Base-by-base conservation (phyloP, 2,797 vertebrate genomes). In the Gadopsis bispinosus region DNA sequence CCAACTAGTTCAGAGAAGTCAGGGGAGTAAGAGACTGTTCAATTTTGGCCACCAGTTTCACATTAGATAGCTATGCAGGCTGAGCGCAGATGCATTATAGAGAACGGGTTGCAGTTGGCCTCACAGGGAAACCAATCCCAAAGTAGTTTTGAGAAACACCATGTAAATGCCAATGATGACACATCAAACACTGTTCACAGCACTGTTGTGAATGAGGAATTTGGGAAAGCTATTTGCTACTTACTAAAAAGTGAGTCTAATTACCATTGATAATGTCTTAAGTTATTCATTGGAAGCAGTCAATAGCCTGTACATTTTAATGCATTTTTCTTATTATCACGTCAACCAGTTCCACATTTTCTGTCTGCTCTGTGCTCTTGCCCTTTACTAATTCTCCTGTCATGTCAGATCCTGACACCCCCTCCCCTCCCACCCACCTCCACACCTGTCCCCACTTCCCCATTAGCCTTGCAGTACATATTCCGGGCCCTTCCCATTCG, bases 1-100 rank as follows among this genome's bases (percentile, higher is more conserved):
- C 77, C 68, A 69, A 72, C 84, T 85, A 77, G 80, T 85, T 85
- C 70, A 69, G 73, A 76, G 56, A 58, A 75, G 73, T 79, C 65
- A 26, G 2, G 67, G 58, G 64, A 87, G 74, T 75, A 76, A 85
- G 73, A 71, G 69, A 75, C 55, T 80, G 82, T 77, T 87, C 80
- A 88, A 56, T 77, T 77, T 45, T 53, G 70, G 77, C 75, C 56
- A 74, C 39, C 53, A 17, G 73, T 74, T 79, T 81, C 64, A 65
- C 51, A 41, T 83, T 76, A 81, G 43, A 75, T 78, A 69, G 37
- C 69, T 55, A 3, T 45, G 61, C 53, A 47, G 48, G 4, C 73
- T 35, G 64, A 77, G 75, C 59, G 56, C 69, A 43, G 72, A 39
- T 55, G 55, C 41, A 29, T 56, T 73, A 71, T 47, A 31, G 64